These are phyloP conservation scores for Callocephalon fimbriatum DNA, from an alignment of 2,113 vertebrate species.

Conservation along the genomic window DNA sequence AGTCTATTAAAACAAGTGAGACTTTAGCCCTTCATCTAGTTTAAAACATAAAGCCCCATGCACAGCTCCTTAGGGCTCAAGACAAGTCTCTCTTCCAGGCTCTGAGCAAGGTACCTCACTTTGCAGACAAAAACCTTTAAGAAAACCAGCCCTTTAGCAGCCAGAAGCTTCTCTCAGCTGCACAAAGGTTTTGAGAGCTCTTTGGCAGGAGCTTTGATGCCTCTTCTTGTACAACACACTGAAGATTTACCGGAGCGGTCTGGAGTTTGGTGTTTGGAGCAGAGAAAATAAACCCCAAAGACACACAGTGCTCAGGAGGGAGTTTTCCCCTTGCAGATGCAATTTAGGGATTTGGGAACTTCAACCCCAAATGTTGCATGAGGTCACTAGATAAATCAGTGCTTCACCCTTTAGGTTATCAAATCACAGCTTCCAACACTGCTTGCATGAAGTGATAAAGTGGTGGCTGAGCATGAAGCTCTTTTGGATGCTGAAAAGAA, in stretches of 20 bases:
- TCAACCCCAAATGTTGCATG: background rate
- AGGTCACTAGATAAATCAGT: background rate
- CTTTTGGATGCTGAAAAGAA: background rate
- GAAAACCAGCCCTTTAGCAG: background rate
- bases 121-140: background rate
- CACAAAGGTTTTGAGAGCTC: background rate
- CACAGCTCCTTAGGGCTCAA: background rate
- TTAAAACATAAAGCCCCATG: background rate
- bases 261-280: background rate
- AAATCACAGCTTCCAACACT: background rate
- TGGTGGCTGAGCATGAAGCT: background rate
- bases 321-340: background rate
- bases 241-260: background rate
- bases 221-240: background rate
- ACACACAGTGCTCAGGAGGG: background rate
- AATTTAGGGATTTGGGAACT: background rate
- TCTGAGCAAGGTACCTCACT: background rate
- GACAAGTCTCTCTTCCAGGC: background rate
- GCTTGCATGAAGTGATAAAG: background rate
- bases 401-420: background rate
- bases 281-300: background rate
- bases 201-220: background rate
- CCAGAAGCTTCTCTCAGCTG: background rate
- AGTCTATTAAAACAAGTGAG: background rate
- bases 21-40: background rate